Evolutionary conservation across 1,140 invertebrate species (phyloP), one percentile per base, ranked within the genome.

Genomic region (Drosophila micromelanica): DNA sequence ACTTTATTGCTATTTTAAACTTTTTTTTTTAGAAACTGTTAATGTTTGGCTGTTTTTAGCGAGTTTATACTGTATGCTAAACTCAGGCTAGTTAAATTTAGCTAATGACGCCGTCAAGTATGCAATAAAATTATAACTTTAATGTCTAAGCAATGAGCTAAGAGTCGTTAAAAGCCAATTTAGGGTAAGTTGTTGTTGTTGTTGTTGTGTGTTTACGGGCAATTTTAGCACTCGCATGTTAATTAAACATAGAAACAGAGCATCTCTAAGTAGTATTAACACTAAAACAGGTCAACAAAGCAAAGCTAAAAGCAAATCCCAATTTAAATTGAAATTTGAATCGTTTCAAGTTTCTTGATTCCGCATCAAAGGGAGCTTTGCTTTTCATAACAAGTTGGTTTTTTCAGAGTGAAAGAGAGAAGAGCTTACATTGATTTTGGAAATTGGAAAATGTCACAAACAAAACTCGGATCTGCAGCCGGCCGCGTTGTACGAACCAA

Each of bases 161-260:
- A 62, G 56, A 60, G 42, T 55, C 64, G 76, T 56, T 78, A 67
- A 75, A 82, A 51, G 38, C 42, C 74, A 76, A 80, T 80, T 80
- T 80, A 48, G 5, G 45, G 43, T 38, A n/a, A 8, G n/a, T 20
- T 57, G 23, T 11, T 45, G 40, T 40, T 63, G 23, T 52, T 48
- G 12, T 49, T 59, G 3, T 54, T 35, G 32, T 35, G 32, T 35
- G 32, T 8, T 35, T 35, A 9, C 32, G 32, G 11, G 32, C 27
- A 61, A 55, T 45, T 73, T 73, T 80, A 73, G 51, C 79, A 78
- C 27, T 51, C 27, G 43, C 30, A 1, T 75, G 80, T 56, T 56
- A 85, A 84, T 82, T 68, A 65, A 63, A 60, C 54, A 23, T 30
- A 57, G 70, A 81, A 77, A 59, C 69, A 48, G 38, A 27, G 32